A percentile compares a stretch with the other conserved stretches of the same genome.
Conservation (phyloP, 2,797 vertebrate genomes). For the Cheirogaleus major region DNA sequence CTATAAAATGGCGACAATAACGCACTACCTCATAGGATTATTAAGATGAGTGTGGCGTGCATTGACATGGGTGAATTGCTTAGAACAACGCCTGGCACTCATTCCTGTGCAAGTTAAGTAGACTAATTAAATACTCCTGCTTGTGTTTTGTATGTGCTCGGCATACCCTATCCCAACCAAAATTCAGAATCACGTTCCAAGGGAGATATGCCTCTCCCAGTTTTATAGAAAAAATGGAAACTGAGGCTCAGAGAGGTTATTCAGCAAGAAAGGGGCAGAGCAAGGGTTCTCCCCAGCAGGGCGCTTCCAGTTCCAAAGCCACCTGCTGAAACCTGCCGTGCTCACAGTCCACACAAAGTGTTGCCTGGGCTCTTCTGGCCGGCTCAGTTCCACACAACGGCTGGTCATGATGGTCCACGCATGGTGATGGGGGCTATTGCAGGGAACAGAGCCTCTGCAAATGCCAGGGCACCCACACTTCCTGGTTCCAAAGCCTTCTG, state of each 20-base stretch:
- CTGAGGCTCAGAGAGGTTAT: neutral
- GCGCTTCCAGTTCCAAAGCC: neutral
- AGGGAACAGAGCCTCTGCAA: neutral
- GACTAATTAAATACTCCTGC: neutral
- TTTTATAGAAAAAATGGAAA: neutral
- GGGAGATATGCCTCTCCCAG: neutral
- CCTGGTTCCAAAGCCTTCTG: neutral
- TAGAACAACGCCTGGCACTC: neutral
- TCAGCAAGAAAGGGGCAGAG: neutral
- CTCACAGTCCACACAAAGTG: rapidly evolving
- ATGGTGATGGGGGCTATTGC: neutral
- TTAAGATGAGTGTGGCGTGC: neutral
- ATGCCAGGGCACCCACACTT: neutral
- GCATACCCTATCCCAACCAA: neutral
- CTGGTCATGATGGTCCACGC: neutral
- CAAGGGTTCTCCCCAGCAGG: neutral
- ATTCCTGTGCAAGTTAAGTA: neutral
- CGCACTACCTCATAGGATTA: neutral
- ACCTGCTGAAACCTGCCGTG: neutral
- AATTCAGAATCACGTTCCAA: neutral
- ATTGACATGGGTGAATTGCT: neutral
- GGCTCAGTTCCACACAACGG: neutral
- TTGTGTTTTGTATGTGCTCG: neutral
- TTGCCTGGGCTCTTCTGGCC: neutral
- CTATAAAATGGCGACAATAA: neutral